Evolutionary conservation across 2,888 invertebrate genomes (phyloP).

Genomic region (Morpho achilles): DNA sequence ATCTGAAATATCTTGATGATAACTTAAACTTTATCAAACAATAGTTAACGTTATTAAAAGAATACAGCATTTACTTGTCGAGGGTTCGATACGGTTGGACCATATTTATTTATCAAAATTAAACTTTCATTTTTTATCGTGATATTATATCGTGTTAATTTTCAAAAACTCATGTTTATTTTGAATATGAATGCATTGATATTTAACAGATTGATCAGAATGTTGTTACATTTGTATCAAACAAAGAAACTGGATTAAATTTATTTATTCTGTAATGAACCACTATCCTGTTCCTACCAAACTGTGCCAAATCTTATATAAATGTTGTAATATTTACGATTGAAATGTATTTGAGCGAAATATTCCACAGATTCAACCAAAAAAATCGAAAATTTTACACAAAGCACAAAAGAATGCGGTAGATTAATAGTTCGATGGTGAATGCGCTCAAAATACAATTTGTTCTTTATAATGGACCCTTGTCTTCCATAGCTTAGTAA

Average conservation of each 20-base stretch:
- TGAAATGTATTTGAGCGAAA: slow-evolving; percentile 11
- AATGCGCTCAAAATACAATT: slow-evolving; percentile 18
- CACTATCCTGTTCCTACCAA: slow-evolving; percentile 57
- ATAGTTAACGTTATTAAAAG: slow-evolving; percentile 16
- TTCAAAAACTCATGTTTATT: background rate
- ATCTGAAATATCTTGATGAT: background rate
- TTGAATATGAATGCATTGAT: slow-evolving; percentile 5
- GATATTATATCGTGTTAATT: no score
- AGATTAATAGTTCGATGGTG: slow-evolving; percentile 5
- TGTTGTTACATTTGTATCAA: slow-evolving; percentile 16
- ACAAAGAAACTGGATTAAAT: slow-evolving; percentile 26
- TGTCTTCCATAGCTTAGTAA: slow-evolving; percentile 69
- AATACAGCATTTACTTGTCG: slow-evolving; percentile 25
- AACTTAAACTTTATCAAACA: slow-evolving; percentile 25
- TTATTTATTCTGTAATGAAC: slow-evolving; percentile 26
- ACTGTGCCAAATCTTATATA: slow-evolving; percentile 63
- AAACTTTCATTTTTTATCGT: background rate
- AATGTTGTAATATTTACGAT: slow-evolving; percentile 31
- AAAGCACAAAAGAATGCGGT: no score
- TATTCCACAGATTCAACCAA: background rate
- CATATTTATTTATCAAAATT: background rate
- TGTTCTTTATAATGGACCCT: slow-evolving; percentile 54
- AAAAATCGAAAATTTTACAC: no score
- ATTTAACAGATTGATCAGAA: slow-evolving; percentile 14
- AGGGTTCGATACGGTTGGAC: slow-evolving; percentile 22